phyloP scores from a whole-genome alignment of 2,797 vertebrate genomes.

The Leucoraja ocellata region DNA sequence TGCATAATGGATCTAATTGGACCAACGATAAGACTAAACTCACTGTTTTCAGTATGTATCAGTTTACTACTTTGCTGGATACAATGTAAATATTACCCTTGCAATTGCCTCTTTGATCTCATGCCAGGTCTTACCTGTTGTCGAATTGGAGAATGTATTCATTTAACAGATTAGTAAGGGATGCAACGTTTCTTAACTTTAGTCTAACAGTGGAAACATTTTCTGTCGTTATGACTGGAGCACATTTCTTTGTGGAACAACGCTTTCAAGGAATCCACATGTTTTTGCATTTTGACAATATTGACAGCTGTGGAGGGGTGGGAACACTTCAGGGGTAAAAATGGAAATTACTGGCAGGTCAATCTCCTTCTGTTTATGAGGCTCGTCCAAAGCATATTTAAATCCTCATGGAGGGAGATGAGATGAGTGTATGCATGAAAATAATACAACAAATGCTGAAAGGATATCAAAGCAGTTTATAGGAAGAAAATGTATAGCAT shows the following conservation, averaged over 20 bases:
- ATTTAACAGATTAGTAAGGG: no score
- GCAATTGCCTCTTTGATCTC: no score
- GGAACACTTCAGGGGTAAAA: not conserved
- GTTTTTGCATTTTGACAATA: no score
- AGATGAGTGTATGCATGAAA: not conserved
- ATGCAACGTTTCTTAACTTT: no score
- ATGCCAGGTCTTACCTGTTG: no score
- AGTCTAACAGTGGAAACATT: not conserved
- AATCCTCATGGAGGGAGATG: not conserved
- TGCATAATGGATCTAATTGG: no score
- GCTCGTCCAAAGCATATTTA: not conserved
- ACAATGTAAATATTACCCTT: no score
- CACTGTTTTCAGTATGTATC: no score
- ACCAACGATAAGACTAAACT: no score
- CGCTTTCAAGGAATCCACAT: not conserved
- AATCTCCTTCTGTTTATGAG: not conserved
- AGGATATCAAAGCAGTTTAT: not conserved
- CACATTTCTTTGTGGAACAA: not conserved
- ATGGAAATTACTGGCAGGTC: not conserved
- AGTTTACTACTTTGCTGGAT: no score
- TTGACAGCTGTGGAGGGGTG: not conserved
- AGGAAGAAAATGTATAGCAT: not conserved
- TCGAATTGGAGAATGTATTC: no score
- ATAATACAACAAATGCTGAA: not conserved
- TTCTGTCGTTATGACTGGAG: not conserved